phyloP scores from a whole-genome alignment of 2,797 vertebrate genomes.

The Triplophysa bombifrons region DNA sequence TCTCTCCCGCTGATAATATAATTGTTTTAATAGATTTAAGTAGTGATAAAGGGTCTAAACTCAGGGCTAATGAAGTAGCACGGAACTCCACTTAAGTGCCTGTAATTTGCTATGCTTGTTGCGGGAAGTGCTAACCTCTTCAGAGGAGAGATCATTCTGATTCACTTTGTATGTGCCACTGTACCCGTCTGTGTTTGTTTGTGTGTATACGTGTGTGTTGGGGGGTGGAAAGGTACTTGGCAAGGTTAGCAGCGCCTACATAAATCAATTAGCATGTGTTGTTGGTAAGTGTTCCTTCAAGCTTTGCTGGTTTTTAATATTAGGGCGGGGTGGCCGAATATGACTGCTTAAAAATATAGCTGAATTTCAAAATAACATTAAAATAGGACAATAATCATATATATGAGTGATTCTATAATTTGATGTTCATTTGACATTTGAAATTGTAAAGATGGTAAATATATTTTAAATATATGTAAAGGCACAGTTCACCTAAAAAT shows the following conservation, averaged over 20 bases:
- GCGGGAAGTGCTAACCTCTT: conserved; percentile 34
- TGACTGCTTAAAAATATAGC: background rate
- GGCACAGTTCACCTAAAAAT: too few relatives aligned
- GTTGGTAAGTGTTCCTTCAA: conserved; percentile 3
- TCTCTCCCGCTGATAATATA: conserved; percentile 57
- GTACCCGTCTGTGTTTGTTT: background rate
- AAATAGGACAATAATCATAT: too few relatives aligned
- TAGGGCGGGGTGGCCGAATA: background rate
- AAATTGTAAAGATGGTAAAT: too few relatives aligned
- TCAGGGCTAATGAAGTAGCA: conserved; percentile 56
- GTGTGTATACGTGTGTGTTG: background rate
- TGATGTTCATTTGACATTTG: too few relatives aligned
- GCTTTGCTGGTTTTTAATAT: background rate
- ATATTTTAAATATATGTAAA: too few relatives aligned
- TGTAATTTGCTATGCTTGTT: conserved; percentile 51
- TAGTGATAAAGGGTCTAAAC: conserved; percentile 54
- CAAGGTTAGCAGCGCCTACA: background rate
- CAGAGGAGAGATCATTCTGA: background rate
- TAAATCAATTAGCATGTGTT: conserved; percentile 14
- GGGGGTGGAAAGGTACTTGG: background rate
- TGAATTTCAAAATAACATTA: too few relatives aligned
- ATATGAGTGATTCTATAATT: too few relatives aligned
- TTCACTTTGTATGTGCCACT: conserved; percentile 11
- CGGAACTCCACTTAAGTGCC: conserved; percentile 50
- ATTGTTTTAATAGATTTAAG: conserved; percentile 61